Conservation (phyloP, 2,888 invertebrate species). For the Sminthurides aquaticus region DNA sequence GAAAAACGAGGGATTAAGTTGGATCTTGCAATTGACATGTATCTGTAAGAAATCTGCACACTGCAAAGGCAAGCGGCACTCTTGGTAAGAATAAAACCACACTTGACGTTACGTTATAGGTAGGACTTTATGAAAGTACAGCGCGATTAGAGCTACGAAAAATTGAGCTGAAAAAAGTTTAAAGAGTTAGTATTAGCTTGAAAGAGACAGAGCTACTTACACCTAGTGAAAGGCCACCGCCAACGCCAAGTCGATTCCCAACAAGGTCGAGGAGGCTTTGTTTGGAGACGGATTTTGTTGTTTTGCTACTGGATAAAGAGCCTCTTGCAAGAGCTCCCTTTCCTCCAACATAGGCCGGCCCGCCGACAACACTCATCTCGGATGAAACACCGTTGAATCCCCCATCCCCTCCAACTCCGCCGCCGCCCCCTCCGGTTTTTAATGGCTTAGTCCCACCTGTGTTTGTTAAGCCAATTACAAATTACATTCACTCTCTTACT, state of each 20-base stretch:
- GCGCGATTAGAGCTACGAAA: too few relatives aligned
- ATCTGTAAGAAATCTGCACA: too few relatives aligned
- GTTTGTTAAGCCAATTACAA: conserved; percentile 5
- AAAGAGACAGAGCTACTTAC: conserved; percentile 25
- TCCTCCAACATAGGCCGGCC: conserved; percentile 34
- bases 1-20: too few relatives aligned
- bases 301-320: conserved; percentile 42
- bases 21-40: too few relatives aligned
- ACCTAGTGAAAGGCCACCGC: conserved; percentile 44
- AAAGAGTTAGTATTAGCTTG: too few relatives aligned
- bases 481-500: conserved; percentile 1
- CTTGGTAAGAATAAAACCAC: too few relatives aligned
- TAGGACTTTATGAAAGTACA: too few relatives aligned
- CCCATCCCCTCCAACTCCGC: conserved; percentile 29
- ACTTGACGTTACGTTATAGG: too few relatives aligned
- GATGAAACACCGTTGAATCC: conserved; percentile 31
- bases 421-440: conserved; percentile 17
- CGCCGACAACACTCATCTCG: conserved; percentile 28
- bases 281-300: conserved; percentile 54
- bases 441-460: neutral
- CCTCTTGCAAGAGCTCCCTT: conserved; percentile 36
- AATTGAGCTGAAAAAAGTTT: too few relatives aligned
- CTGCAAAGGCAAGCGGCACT: too few relatives aligned
- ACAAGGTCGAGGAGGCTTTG: conserved; percentile 63
- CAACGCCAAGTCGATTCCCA: conserved; percentile 66